Percentiles rank a stretch among this genome's conserved stretches.
These are phyloP conservation scores for Hyperoplus lanceolatus DNA, from an alignment of 2,797 vertebrate species.

Conservation along the genomic window DNA sequence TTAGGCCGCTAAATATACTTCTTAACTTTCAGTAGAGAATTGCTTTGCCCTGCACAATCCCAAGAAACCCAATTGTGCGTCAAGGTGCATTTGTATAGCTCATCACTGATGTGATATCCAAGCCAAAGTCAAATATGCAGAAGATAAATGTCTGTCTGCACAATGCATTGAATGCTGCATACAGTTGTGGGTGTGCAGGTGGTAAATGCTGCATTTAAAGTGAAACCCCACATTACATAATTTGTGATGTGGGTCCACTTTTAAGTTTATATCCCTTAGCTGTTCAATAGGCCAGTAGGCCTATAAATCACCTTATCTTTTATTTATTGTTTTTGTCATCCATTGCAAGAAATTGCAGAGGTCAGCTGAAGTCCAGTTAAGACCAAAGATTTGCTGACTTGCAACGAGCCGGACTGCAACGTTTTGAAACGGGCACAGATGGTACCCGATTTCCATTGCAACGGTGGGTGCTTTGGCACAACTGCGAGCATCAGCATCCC, in stretches of 20 bases:
- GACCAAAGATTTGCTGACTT: no score
- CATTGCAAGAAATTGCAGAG: conserved; percentile 13
- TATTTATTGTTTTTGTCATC: conserved; percentile 4
- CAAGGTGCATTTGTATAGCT: not conserved
- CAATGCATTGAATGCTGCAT: conserved; percentile 2
- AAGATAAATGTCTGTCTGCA: not conserved
- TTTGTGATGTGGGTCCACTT: not conserved
- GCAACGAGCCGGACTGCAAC: no score
- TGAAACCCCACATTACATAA: not conserved
- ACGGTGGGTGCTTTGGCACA: no score
- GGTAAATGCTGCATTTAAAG: not conserved
- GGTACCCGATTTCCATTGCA: no score
- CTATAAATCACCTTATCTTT: not conserved
- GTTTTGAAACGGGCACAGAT: no score
- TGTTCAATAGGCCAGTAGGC: not conserved
- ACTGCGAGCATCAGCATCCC: no score
- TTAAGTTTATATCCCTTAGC: conserved; percentile 11
- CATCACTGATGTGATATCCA: not conserved
- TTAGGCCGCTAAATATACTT: conserved; percentile 19
- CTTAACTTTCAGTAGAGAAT: conserved; percentile 14
- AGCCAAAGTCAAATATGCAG: not conserved
- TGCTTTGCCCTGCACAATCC: not conserved
- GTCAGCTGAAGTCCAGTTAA: conserved; percentile 15
- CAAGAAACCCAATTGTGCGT: not conserved
- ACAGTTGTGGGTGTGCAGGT: not conserved